These are phyloP conservation scores for Melanostoma scalare DNA, from an alignment of 2,888 invertebrate species.

Conservation along the genomic window DNA sequence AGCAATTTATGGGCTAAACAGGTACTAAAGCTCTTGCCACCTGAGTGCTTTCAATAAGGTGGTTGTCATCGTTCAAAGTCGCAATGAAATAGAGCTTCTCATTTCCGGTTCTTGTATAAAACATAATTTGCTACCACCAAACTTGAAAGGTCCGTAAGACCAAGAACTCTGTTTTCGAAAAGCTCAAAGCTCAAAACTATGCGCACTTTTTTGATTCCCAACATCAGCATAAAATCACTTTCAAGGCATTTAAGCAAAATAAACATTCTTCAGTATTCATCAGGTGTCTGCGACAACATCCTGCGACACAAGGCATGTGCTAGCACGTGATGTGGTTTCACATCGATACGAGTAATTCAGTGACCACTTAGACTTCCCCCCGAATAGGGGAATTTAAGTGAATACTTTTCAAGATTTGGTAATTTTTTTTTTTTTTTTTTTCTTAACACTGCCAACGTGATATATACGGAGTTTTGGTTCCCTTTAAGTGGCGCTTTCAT, in stretches of 20 bases:
- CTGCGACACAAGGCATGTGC: slow-evolving; percentile 65
- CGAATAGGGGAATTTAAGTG: slow-evolving; percentile 28
- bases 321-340: slow-evolving; percentile 60
- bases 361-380: slow-evolving; percentile 48
- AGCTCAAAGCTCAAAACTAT: neutral
- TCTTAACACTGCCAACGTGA: neutral
- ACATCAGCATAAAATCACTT: slow-evolving; percentile 3
- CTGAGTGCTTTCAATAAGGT: too few species aligned
- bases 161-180: too few species aligned
- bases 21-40: too few species aligned
- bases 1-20: too few species aligned
- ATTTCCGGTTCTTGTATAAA: too few species aligned
- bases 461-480: neutral
- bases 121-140: too few species aligned
- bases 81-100: too few species aligned
- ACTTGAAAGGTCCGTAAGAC: too few species aligned
- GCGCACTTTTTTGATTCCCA: neutral
- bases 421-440: neutral
- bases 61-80: too few species aligned
- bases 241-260: slow-evolving; percentile 32
- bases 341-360: slow-evolving; percentile 16
- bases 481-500: neutral
- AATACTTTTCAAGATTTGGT: neutral
- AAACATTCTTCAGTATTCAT: slow-evolving; percentile 68
- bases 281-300: slow-evolving; percentile 72